Base-by-base conservation (phyloP, 2,888 invertebrate genomes). In the Ypsolopha scabrella region DNA sequence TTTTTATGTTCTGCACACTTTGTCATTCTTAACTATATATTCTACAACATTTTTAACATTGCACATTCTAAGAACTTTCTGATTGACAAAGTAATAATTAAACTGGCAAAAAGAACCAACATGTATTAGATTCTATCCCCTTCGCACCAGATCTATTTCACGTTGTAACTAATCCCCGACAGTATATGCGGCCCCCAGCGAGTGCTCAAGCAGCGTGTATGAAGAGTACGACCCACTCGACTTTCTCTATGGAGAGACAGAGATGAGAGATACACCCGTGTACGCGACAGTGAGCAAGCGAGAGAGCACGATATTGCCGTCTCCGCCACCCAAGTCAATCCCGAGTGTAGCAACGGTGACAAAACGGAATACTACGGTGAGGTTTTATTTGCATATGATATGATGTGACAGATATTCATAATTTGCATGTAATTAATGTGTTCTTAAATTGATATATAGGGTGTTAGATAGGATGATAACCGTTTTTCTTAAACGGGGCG, bases 141-240 rank as follows among this genome's bases (percentile, higher is more conserved):
- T 24, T 24, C 4, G 24, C 24, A 24, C 24, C 2, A 24, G 24
- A 24, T 24, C 24, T 24, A 24, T 24, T 24, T 24, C 24, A 24
- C 24, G 24, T 24, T 24, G 24, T 46, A 13, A 24, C 39, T 41
- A 48, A 41, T 7, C n/a, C 10, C 34, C 34, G 39, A 13, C 65
- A 82, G 86, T 82, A 56, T 77, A 86, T 58, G 75, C 72, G 48
- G 73, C 65, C 1, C 75, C 72, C 1, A 86, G 87, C 55, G 81
- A 83, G 55, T 68, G 80, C 51, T 78, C 83, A 0, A 76, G 80
- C 54, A 86, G 85, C 51, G 83, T 87, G 52, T 87, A 87, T 53
- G 87, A 86, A 58, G 87, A 83, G 60, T 87, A 85, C 60, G 87
- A 87, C 55, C 87, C 87, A 0, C 56, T 87, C 51, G 87, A 87